Conservation (phyloP, 2,797 vertebrate genomes). For the Aplochiton taeniatus region DNA sequence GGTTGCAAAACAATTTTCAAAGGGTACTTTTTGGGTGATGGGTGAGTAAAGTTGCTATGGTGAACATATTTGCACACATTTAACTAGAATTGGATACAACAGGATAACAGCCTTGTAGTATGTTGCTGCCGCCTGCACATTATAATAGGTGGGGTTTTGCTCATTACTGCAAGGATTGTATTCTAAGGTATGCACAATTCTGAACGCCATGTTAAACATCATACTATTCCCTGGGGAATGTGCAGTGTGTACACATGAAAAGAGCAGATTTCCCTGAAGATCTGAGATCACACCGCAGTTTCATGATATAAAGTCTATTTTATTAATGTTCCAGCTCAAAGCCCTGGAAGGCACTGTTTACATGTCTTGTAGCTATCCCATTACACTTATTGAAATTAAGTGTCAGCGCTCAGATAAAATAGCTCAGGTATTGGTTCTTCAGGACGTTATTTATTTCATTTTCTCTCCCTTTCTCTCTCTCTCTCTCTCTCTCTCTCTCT, state of each 20-base stretch:
- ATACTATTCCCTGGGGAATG: slow-evolving; percentile 47
- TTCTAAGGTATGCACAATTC: too few relatives aligned
- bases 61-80: too few relatives aligned
- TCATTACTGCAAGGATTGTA: too few relatives aligned
- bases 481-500: slow-evolving; percentile 35
- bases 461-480: slow-evolving; percentile 13
- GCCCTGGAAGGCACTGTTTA: slow-evolving; percentile 38
- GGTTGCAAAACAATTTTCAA: too few relatives aligned
- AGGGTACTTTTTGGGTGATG: too few relatives aligned
- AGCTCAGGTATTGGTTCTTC: slow-evolving; percentile 53
- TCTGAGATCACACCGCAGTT: slow-evolving; percentile 26
- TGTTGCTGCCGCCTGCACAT: too few relatives aligned
- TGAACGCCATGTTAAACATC: slow-evolving; percentile 30
- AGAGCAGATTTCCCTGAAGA: slow-evolving; percentile 29
- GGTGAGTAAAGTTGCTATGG: too few relatives aligned
- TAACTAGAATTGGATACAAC: too few relatives aligned
- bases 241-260: slow-evolving; percentile 37
- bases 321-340: slow-evolving; percentile 30
- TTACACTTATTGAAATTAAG: slow-evolving; percentile 68
- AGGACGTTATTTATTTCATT: slow-evolving; percentile 25
- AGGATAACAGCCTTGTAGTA: too few relatives aligned
- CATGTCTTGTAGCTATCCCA: slow-evolving; percentile 60
- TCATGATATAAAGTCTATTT: slow-evolving; percentile 29
- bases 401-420: slow-evolving; percentile 64
- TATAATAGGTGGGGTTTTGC: too few relatives aligned